Evolutionary conservation across 2,113 vertebrate genomes (phyloP), one percentile per base, ranked within the genome.

Genomic region (Leptosomus discolor): DNA sequence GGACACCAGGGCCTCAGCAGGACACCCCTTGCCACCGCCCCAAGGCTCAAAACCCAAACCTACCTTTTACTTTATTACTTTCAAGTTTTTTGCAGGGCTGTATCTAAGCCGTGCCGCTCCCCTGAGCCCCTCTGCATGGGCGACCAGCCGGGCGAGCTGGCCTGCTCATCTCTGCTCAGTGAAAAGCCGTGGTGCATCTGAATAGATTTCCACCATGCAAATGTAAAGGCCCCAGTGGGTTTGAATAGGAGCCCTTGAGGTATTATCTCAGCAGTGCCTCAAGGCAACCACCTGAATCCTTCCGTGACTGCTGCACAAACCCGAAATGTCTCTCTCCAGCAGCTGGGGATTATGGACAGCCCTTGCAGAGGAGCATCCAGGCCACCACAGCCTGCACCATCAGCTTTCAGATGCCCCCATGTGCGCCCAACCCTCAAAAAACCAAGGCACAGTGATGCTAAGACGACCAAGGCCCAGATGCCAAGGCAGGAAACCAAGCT

Each of bases 231-330:
- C 93, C 70, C 93, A 70, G 75, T 63, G 83, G 88, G 36, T 88
- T 90, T 95, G 93, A 94, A 95, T 34, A 77, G 89, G 34, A 94
- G 70, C 77, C 89, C 95, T 60, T n/a, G 95, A 95, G 96, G 95
- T 94, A 95, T 91, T 94, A 95, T 80, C 85, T 90, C 88, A 85
- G 90, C 90, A 79, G 67, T 24, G 92, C 96, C 97, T 94, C 16
- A 10, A 96, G 94, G 92, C 95, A 96, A 81, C 92, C 96, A 97
- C 92, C 92, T 95, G 93, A 95, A 95, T 95, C 95, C 91, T 96
- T 87, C 73, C 0, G 3, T 84, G 95, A 90, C 75, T 89, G 85
- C 88, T 75, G 79, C 88, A 90, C 53, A 90, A 85, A 84, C 71
- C 54, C 51, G 5, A 69, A 80, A 75, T 19, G 51, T 78, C 88